phyloP scores from a whole-genome alignment of 1,140 invertebrate genomes.

The Euglossa dilemma region DNA sequence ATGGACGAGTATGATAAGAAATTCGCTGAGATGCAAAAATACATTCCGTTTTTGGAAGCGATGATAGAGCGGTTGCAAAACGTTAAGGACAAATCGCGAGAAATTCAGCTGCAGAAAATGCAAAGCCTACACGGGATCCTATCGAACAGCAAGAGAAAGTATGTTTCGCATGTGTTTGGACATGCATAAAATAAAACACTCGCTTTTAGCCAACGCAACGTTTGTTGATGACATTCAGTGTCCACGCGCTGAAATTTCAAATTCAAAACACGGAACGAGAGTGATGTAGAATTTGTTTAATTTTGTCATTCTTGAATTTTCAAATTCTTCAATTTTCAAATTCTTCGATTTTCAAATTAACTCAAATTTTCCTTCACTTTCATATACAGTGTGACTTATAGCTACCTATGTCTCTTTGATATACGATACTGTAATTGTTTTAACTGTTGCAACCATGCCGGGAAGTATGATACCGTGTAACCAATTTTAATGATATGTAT shows the following conservation, averaged over 20 bases:
- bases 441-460: background rate
- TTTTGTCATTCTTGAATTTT: background rate
- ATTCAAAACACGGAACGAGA: no score
- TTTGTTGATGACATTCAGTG: background rate
- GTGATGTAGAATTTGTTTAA: background rate
- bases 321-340: background rate
- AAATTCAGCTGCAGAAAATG: conserved; percentile 85
- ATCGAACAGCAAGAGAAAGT: conserved; percentile 85
- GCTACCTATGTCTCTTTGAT: background rate
- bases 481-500: background rate
- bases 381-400: no score
- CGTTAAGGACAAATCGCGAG: conserved; percentile 81
- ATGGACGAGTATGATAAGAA: conserved; percentile 84
- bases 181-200: background rate
- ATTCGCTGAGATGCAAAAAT: conserved; percentile 86
- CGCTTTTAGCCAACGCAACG: background rate
- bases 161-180: conserved; percentile 50
- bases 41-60: conserved; percentile 86
- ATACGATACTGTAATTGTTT: background rate
- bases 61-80: conserved; percentile 85
- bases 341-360: conserved; percentile 12
- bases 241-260: background rate
- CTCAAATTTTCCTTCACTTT: background rate
- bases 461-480: background rate
- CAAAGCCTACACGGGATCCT: conserved; percentile 85